phyloP scores from a whole-genome alignment of 2,888 invertebrate species.

The Drosophila acutilabella region DNA sequence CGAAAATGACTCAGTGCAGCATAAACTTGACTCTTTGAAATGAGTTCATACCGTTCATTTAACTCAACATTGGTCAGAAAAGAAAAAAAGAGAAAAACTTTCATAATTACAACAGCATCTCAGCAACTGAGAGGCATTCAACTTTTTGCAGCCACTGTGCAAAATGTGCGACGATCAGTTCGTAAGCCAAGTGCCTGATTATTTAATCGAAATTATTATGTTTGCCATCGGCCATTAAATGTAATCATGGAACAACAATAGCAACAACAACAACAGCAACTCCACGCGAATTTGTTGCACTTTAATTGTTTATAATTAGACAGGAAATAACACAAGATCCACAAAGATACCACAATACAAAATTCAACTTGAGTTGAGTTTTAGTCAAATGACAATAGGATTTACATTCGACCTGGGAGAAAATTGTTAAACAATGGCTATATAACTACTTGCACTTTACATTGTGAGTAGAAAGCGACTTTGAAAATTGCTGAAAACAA shows the following conservation, averaged over 20 bases:
- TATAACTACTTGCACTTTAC: constrained; percentile 1
- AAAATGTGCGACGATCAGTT: constrained; percentile 67
- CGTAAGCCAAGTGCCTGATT: constrained; percentile 55
- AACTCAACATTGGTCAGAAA: constrained; percentile 36
- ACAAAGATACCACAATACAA: constrained; percentile 5
- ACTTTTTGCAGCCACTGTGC: constrained; percentile 62
- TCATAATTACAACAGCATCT: constrained; percentile 65
- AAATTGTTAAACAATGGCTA: constrained; percentile 14
- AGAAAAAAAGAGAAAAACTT: constrained; percentile 55
- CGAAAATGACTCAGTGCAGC: constrained; percentile 59
- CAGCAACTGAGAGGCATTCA: constrained; percentile 41
- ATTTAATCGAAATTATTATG: constrained; percentile 80
- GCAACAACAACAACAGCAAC: constrained; percentile 15
- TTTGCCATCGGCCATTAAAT: constrained; percentile 66
- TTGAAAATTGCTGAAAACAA: too few relatives aligned
- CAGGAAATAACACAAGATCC: constrained; percentile 56
- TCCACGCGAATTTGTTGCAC: constrained; percentile 45
- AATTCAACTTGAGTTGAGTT: constrained; percentile 26
- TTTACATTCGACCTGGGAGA: constrained; percentile 16
- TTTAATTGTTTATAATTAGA: constrained; percentile 68
- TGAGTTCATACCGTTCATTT: constrained; percentile 75
- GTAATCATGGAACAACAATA: constrained; percentile 59
- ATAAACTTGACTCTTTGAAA: constrained; percentile 74
- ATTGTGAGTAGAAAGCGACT: not conserved
- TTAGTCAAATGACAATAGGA: constrained; percentile 30